Evolutionary conservation across 2,888 invertebrate genomes (phyloP).

Genomic region (Limnephilus lunatus): DNA sequence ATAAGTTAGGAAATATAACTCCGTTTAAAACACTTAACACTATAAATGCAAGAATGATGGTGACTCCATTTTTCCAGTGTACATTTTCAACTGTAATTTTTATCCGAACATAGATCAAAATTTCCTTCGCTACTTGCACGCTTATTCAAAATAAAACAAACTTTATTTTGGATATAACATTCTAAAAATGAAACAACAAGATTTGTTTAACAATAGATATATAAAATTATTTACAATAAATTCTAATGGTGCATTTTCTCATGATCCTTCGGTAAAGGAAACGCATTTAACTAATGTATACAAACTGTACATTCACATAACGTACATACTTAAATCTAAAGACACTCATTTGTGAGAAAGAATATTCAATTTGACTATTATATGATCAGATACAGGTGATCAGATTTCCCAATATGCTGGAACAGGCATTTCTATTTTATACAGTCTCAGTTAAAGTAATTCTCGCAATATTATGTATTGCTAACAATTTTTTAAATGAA

Average conservation of each 20-base stretch:
- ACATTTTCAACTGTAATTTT: conserved; percentile 9
- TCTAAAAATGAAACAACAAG: conserved; percentile 52
- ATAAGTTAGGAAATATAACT: conserved; percentile 7
- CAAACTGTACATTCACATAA: conserved; percentile 41
- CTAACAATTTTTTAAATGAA: not conserved
- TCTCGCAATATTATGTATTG: not conserved
- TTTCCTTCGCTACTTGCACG: not conserved
- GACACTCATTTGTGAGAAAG: conserved; percentile 37
- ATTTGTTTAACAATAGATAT: conserved; percentile 53
- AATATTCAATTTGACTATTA: conserved; percentile 21
- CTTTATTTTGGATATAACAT: conserved; percentile 40
- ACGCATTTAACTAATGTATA: conserved; percentile 34
- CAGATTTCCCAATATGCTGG: not conserved
- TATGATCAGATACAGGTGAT: not conserved
- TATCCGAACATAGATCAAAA: not conserved
- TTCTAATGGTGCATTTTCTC: conserved; percentile 38
- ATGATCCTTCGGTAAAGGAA: not conserved
- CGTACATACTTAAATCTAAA: conserved; percentile 41
- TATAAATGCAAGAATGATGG: conserved; percentile 37
- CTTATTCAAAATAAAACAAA: conserved; percentile 17
- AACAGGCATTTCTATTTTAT: not conserved
- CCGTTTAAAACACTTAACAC: conserved; percentile 39
- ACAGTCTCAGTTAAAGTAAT: not conserved
- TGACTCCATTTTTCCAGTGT: not conserved
- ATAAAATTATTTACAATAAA: conserved; percentile 58